These are phyloP conservation scores for Varanus komodoensis DNA, from an alignment of 2,113 vertebrate genomes.

Conservation along the genomic window DNA sequence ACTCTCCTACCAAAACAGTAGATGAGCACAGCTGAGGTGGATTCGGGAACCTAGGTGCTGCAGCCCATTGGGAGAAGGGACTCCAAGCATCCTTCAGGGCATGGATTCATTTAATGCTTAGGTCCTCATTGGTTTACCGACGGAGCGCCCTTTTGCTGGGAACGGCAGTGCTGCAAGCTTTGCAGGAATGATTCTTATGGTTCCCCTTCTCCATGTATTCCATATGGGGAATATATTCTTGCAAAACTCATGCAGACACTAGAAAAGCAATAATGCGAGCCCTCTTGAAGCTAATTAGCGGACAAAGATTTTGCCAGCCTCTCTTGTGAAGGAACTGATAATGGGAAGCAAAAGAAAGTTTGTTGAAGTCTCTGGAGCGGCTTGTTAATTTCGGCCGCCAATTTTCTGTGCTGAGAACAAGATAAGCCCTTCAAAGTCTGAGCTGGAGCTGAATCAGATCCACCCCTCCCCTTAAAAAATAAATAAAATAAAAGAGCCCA, in stretches of 20 bases:
- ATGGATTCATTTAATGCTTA: too few species aligned
- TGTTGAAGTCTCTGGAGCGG: accelerated
- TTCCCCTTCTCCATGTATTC: too few species aligned
- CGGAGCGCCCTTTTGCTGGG: too few species aligned
- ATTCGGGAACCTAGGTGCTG: too few species aligned
- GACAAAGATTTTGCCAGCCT: neutral
- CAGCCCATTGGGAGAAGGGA: too few species aligned
- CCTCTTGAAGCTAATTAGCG: neutral
- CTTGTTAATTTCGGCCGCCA: neutral
- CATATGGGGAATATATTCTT: neutral
- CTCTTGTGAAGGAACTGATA: neutral
- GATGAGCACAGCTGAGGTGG: too few species aligned
- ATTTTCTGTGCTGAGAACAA: constrained; percentile 1
- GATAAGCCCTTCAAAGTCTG: constrained; percentile 42
- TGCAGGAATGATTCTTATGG: neutral
- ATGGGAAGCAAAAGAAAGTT: neutral
- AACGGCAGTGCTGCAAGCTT: too few species aligned
- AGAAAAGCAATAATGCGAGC: neutral
- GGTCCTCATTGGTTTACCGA: too few species aligned
- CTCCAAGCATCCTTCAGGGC: too few species aligned
- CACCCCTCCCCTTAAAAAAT: neutral
- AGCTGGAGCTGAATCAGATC: constrained; percentile 36
- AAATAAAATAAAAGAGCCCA: constrained; percentile 10
- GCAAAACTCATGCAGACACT: neutral
- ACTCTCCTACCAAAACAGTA: too few species aligned